These are phyloP conservation scores for Neotoxoptera formosana DNA, from an alignment of 1,140 invertebrate species.

Conservation along the genomic window DNA sequence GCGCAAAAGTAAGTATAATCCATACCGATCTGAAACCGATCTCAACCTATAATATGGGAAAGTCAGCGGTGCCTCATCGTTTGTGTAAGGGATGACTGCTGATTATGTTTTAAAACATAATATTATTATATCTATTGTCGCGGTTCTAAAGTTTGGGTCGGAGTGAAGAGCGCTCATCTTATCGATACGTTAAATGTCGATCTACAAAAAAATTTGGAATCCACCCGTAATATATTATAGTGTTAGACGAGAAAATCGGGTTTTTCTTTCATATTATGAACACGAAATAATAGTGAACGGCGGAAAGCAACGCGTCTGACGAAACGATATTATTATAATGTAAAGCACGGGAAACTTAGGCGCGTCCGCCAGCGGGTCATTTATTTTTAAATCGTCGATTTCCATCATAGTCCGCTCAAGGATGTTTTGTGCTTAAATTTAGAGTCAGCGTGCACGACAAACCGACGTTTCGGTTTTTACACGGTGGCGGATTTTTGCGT, in stretches of 20 bases:
- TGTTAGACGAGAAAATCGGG: not conserved
- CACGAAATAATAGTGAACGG: not conserved
- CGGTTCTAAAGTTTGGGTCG: not conserved
- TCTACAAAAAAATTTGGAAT: not conserved
- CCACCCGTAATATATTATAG: not conserved
- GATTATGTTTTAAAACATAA: not conserved
- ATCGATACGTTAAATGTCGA: not conserved
- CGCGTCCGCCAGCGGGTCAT: constrained; percentile 10
- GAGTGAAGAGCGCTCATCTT: not conserved
- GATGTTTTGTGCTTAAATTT: constrained; percentile 55
- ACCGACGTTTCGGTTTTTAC: not conserved
- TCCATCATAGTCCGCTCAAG: constrained; percentile 33
- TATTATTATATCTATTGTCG: too few species aligned
- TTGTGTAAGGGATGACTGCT: not conserved
- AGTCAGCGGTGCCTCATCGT: too few species aligned
- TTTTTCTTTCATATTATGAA: not conserved
- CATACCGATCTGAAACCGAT: not conserved
- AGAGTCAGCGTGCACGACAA: not conserved
- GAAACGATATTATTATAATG: not conserved
- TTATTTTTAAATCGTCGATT: constrained; percentile 57
- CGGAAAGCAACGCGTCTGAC: not conserved
- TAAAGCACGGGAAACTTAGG: not conserved
- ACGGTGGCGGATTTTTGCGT: not conserved
- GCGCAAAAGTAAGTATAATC: not conserved
- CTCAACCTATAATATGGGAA: not conserved